Percentiles rank a stretch among this genome's conserved stretches.
Conservation (phyloP, 1,140 invertebrate species). For the Drosophila bipectinata region DNA sequence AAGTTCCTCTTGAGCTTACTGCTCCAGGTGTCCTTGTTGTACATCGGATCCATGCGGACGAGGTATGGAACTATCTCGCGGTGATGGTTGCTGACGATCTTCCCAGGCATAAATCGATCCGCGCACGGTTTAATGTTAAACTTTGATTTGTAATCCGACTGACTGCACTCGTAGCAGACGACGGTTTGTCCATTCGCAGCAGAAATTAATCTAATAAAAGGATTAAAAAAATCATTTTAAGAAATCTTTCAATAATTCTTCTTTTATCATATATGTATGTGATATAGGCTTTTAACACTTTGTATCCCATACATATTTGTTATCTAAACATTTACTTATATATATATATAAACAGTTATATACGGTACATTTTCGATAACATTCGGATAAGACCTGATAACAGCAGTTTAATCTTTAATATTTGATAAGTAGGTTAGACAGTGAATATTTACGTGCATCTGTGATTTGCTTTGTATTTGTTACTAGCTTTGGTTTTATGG, state of each 20-base stretch:
- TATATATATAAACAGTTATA: conserved; percentile 13
- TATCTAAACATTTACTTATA: conserved; percentile 33
- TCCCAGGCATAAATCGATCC: conserved; percentile 26
- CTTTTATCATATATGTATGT: neutral
- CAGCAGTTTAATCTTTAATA: conserved; percentile 37
- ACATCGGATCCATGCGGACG: conserved; percentile 47
- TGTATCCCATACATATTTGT: conserved; percentile 15
- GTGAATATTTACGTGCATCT: conserved; percentile 19
- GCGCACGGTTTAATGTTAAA: conserved; percentile 27
- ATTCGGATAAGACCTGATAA: conserved; percentile 49
- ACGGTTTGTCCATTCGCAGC: conserved; percentile 41
- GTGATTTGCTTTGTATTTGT: conserved; percentile 10
- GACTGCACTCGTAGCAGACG: conserved; percentile 54
- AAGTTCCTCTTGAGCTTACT: conserved; percentile 72
- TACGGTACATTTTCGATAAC: conserved; percentile 35
- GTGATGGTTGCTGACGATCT: conserved; percentile 17
- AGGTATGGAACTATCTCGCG: conserved; percentile 27
- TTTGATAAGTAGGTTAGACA: conserved; percentile 26
- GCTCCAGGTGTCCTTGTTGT: conserved; percentile 61
- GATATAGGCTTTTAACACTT: neutral
- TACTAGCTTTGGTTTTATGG: neutral
- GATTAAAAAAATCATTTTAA: neutral
- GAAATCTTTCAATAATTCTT: neutral
- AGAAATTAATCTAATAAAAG: conserved; percentile 41
- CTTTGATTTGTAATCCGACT: conserved; percentile 40